Evolutionary conservation across 2,888 invertebrate genomes (phyloP).

Genomic region (Mylabris sibirica): DNA sequence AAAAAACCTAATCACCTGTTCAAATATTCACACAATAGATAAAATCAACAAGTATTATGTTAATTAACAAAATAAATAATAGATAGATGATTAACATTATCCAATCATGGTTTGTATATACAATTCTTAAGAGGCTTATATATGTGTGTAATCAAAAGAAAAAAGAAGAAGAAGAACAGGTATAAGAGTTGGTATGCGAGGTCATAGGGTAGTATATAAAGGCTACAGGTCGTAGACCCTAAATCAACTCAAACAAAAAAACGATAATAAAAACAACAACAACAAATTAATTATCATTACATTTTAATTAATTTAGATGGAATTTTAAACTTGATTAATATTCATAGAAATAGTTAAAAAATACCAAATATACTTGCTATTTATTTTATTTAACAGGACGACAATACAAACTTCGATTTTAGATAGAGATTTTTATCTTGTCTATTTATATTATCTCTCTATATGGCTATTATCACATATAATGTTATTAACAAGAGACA

Average conservation of each 20-base stretch:
- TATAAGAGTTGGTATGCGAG: slow-evolving; percentile 59
- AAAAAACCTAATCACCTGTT: slow-evolving; percentile 3
- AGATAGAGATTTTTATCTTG: neutral
- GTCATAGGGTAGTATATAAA: slow-evolving; percentile 61
- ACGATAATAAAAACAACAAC: slow-evolving; percentile 31
- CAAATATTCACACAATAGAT: slow-evolving; percentile 1
- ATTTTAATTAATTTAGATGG: neutral
- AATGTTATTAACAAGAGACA: neutral
- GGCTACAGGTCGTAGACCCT: slow-evolving; percentile 58
- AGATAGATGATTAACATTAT: slow-evolving; percentile 7
- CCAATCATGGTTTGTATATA: slow-evolving; percentile 4
- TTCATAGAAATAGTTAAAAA: too few relatives aligned
- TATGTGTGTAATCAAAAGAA: neutral
- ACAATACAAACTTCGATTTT: neutral
- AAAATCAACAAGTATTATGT: slow-evolving; percentile 8
- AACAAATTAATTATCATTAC: slow-evolving; percentile 26
- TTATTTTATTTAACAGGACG: neutral
- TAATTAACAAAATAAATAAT: slow-evolving; percentile 7
- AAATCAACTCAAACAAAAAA: slow-evolving; percentile 40
- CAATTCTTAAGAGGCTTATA: slow-evolving; percentile 1
- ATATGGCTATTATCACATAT: neutral
- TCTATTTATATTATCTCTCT: neutral
- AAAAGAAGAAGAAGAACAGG: slow-evolving; percentile 48
- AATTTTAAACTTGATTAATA: too few relatives aligned
- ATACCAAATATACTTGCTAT: too few relatives aligned